Conservation (phyloP, 2,113 vertebrate genomes). For the Podiceps cristatus region DNA sequence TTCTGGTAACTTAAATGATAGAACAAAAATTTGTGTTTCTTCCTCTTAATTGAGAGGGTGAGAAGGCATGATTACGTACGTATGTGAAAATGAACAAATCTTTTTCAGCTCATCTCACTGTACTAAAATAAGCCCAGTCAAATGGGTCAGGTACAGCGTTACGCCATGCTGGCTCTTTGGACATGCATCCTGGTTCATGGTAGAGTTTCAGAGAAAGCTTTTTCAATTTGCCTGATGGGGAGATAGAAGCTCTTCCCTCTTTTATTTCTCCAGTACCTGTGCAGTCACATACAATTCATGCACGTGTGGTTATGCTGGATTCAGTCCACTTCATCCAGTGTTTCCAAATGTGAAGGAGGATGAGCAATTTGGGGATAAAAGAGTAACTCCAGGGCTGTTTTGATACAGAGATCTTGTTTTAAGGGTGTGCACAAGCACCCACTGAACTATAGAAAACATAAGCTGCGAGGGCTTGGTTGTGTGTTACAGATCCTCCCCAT, state of each 20-base stretch:
- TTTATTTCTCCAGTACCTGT: accelerated
- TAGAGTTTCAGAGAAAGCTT: neutral
- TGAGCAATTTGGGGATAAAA: neutral
- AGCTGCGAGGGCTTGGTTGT: neutral
- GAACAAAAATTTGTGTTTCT: neutral
- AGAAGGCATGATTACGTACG: neutral
- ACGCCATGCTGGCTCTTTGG: accelerated
- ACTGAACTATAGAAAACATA: neutral
- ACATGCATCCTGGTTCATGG: accelerated
- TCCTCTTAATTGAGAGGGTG: neutral
- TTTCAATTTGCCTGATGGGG: neutral
- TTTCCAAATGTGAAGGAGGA: neutral
- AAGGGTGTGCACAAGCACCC: neutral
- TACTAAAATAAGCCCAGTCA: slow-evolving; percentile 11
- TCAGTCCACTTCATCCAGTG: neutral
- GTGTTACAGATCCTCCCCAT: neutral
- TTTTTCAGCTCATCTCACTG: neutral
- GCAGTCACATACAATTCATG: accelerated
- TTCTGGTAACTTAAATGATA: neutral
- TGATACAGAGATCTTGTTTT: neutral
- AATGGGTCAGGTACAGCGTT: neutral
- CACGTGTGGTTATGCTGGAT: neutral
- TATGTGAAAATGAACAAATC: neutral
- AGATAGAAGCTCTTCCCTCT: neutral
- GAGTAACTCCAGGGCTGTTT: neutral